Evolutionary conservation across 1,140 invertebrate genomes (phyloP).

Genomic region (Helicoverpa armigera): DNA sequence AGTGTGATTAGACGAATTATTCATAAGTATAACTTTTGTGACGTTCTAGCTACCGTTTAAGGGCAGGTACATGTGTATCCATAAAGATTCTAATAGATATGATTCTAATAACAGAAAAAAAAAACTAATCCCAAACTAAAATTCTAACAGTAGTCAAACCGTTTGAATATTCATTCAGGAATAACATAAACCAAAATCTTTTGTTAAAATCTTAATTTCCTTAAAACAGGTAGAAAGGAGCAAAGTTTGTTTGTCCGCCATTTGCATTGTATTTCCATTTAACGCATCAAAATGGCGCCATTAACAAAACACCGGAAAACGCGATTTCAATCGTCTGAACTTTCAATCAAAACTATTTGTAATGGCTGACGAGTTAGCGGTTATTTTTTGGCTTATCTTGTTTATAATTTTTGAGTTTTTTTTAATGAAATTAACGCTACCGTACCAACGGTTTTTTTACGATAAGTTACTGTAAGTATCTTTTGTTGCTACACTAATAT

Average conservation of each 20-base stretch:
- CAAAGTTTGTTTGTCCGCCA: conserved; percentile 4
- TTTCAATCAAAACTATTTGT: conserved; percentile 39
- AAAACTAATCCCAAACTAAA: neutral
- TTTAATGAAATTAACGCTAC: neutral
- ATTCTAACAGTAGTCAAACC: neutral
- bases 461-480: no score
- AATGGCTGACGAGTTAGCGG: conserved; percentile 11
- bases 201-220: conserved; percentile 44
- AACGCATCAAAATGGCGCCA: conserved; percentile 24
- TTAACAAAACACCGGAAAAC: conserved; percentile 28
- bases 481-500: no score
- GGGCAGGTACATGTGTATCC: no score
- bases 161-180: conserved; percentile 2
- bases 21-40: no score
- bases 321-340: conserved; percentile 28
- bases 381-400: conserved; percentile 31
- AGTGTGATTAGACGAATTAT: neutral
- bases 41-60: no score
- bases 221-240: conserved; percentile 15
- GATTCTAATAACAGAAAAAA: no score
- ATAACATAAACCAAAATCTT: conserved; percentile 8
- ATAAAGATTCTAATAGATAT: no score
- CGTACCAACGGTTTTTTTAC: neutral
- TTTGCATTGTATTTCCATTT: conserved; percentile 38
- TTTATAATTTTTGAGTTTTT: neutral